Base-by-base conservation (phyloP, 2,888 invertebrate species). In the Acanthacorydalis orientalis region DNA sequence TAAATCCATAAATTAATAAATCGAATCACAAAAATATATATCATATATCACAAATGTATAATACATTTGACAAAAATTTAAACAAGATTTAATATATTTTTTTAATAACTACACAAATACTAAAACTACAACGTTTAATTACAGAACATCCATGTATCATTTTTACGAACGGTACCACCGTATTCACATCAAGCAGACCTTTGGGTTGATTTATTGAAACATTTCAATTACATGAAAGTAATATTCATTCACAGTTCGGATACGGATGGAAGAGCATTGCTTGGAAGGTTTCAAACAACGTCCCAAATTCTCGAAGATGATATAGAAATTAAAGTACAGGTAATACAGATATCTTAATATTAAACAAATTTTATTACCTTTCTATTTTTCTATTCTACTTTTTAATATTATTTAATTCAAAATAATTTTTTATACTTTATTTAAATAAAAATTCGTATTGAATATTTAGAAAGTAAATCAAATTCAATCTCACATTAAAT, bases 121-220 rank as follows among this genome's bases (percentile, higher is more conserved):
- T 37, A 37, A 12, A 2, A 37, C 6, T 4, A 37, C 37, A 23
- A 4, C 2, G 11, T 51, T 41, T 44, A 50, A 16, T 64, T 68
- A 12, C 64, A 86, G 82, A 96, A 96, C 65, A 92, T 97, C 54
- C 97, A 97, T 63, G 91, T 93, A 44, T 95, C 93, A 1, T 97
- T 97, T 64, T 69, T 98, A 56, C 76, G 97, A 46, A 97, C 96
- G 0, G 95, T 97, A 7, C 95, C 97, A 3, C 95, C 97, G 1
- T 96, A 91, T 64, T 93, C 92, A n/a, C 93, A 97, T 63, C 97
- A 98, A 68, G 95, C 96, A 0, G 91, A 92, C 59, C 95, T 96
- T 6, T 97, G 97, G 93, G 86, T 95, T 4, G 90, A 95, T 64
- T 76, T 97, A 56, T 69, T 97, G 51, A 85, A 85, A 59, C 83